Conservation (phyloP, 2,888 invertebrate species). For the Antheraea yamamai region DNA sequence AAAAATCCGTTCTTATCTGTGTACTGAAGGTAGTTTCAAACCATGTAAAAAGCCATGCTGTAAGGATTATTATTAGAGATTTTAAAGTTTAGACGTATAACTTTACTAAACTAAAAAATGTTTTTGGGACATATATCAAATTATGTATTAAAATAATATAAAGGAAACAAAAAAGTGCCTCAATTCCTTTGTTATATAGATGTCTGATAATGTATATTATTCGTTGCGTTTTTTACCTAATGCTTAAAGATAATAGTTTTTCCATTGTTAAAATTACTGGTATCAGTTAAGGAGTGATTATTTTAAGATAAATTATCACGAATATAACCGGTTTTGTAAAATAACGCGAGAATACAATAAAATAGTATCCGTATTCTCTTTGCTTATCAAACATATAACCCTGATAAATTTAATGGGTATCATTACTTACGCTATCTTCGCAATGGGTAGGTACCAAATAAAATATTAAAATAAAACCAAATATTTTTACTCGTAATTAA, state of each 20-base stretch:
- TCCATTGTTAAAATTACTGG: background rate
- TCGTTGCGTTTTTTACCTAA: background rate
- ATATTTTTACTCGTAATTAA: too few relatives aligned
- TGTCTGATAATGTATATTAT: background rate
- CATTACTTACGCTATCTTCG: background rate
- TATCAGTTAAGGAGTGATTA: background rate
- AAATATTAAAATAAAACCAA: too few relatives aligned
- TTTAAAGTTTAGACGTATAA: slow-evolving; percentile 17
- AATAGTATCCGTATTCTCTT: slow-evolving; percentile 19
- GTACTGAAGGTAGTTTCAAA: slow-evolving; percentile 68
- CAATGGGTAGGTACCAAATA: too few relatives aligned
- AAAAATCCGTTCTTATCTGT: slow-evolving; percentile 63
- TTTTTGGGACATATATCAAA: background rate
- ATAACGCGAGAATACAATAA: background rate
- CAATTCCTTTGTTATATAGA: background rate
- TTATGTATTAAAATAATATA: background rate
- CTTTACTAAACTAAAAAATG: background rate
- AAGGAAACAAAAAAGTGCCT: background rate
- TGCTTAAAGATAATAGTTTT: background rate
- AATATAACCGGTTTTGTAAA: background rate
- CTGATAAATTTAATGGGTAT: background rate
- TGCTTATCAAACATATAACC: slow-evolving; percentile 19
- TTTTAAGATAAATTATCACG: background rate
- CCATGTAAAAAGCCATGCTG: slow-evolving; percentile 71
- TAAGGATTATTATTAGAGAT: slow-evolving; percentile 62